These are phyloP conservation scores for Gnathonemus longibarbis DNA, from an alignment of 2,113 vertebrate genomes.

Conservation along the genomic window DNA sequence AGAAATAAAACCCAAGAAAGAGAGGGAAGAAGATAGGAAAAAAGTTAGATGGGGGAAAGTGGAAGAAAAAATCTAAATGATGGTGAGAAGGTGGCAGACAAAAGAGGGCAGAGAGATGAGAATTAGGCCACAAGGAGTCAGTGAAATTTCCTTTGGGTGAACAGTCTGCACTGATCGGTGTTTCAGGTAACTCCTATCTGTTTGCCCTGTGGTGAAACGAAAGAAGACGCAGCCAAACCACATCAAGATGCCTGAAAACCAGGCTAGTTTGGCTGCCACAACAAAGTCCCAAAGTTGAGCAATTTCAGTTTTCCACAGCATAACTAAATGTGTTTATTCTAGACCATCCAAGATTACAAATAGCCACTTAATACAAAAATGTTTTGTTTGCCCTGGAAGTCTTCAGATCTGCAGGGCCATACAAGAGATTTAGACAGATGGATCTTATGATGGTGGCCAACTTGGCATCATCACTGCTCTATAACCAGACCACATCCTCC, in stretches of 20 bases:
- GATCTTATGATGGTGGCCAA: neutral
- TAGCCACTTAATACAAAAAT: neutral
- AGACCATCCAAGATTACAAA: neutral
- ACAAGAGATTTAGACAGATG: neutral
- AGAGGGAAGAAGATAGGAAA: neutral
- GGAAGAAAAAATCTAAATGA: neutral
- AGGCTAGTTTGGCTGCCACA: neutral
- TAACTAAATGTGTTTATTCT: neutral
- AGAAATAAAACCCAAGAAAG: neutral
- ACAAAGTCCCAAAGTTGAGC: neutral
- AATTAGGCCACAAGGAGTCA: neutral
- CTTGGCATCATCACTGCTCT: neutral
- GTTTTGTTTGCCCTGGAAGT: neutral
- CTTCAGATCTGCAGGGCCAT: neutral
- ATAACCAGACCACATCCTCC: neutral
- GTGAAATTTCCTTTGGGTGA: neutral
- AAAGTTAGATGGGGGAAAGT: neutral
- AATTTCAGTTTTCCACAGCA: neutral
- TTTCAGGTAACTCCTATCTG: neutral
- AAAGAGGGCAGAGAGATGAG: neutral
- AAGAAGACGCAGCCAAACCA: neutral
- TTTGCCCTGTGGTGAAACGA: neutral
- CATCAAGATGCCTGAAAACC: neutral
- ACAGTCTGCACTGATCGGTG: neutral
- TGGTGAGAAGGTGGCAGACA: neutral